Percentiles rank a stretch among this genome's conserved stretches.
Evolutionary conservation across 1,140 invertebrate genomes (phyloP).

Genomic region (Anastrepha obliqua): DNA sequence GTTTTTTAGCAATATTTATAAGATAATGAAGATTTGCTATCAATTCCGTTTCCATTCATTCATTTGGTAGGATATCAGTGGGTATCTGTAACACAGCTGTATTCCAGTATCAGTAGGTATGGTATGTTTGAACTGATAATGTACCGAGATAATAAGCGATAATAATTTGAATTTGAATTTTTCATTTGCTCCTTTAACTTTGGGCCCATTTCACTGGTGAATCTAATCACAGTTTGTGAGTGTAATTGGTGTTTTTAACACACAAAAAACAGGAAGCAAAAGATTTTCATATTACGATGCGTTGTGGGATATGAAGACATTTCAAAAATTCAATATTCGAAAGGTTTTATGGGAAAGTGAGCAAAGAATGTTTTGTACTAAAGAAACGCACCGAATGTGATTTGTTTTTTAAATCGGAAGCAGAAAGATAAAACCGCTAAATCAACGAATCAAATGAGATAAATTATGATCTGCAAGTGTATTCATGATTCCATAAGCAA

Average conservation of each 20-base stretch:
- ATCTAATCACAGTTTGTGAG: constrained; percentile 68
- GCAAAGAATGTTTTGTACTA: too few species aligned
- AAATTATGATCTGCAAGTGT: too few species aligned
- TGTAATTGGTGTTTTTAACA: constrained; percentile 74
- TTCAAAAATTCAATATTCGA: background rate
- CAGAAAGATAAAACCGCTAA: too few species aligned
- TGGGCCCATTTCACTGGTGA: constrained; percentile 53
- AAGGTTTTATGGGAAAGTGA: too few species aligned
- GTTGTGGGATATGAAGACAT: background rate
- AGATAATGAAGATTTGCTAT: constrained; percentile 75
- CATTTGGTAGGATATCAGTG: constrained; percentile 69
- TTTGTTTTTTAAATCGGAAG: too few species aligned
- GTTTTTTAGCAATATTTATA: constrained; percentile 73
- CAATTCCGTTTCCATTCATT: constrained; percentile 63
- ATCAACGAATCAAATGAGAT: too few species aligned
- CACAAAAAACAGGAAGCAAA: constrained; percentile 49
- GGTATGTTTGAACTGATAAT: constrained; percentile 73
- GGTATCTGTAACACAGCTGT: constrained; percentile 55
- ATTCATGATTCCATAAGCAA: too few species aligned
- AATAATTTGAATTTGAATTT: constrained; percentile 73
- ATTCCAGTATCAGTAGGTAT: constrained; percentile 65
- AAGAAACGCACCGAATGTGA: too few species aligned
- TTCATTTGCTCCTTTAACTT: constrained; percentile 57
- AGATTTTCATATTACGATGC: background rate
- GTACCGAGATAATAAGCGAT: constrained; percentile 74